These are phyloP conservation scores for Cheirogaleus major DNA, from an alignment of 2,797 vertebrate genomes.

Conservation along the genomic window DNA sequence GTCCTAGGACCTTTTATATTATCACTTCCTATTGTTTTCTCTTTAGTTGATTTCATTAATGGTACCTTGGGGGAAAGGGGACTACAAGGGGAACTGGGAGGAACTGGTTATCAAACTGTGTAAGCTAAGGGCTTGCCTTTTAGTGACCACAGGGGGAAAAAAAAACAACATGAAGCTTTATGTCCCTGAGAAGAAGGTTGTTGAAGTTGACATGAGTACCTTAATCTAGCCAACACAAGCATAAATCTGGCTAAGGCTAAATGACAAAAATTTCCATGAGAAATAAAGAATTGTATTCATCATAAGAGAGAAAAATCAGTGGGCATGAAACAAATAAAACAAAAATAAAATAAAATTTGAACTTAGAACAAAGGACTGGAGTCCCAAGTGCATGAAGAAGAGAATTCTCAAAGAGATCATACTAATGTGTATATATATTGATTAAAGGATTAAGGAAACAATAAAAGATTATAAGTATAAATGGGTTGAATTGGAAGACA, in stretches of 20 bases:
- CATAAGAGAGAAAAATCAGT: conserved; percentile 12
- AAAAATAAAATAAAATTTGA: not conserved
- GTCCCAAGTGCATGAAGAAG: not conserved
- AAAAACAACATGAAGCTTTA: not conserved
- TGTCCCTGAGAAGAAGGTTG: not conserved
- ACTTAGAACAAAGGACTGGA: not conserved
- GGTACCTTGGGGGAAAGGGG: not conserved
- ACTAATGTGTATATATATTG: not conserved
- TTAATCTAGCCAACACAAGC: not conserved
- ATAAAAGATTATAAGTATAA: not conserved
- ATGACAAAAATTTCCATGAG: not conserved
- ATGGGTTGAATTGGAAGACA: not conserved
- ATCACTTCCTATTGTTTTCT: not conserved
- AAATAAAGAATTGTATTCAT: not conserved
- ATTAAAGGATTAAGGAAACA: not conserved
- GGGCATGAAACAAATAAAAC: not conserved
- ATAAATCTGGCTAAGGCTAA: not conserved
- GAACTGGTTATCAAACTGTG: not conserved
- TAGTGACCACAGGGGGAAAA: not conserved
- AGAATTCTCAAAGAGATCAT: not conserved
- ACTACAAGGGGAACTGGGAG: not conserved
- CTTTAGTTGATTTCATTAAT: not conserved
- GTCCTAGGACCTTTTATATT: not conserved
- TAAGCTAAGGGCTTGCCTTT: not conserved
- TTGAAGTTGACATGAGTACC: not conserved